Conservation (phyloP, 2,888 invertebrate genomes). For the Caenorhabditis sinica region DNA sequence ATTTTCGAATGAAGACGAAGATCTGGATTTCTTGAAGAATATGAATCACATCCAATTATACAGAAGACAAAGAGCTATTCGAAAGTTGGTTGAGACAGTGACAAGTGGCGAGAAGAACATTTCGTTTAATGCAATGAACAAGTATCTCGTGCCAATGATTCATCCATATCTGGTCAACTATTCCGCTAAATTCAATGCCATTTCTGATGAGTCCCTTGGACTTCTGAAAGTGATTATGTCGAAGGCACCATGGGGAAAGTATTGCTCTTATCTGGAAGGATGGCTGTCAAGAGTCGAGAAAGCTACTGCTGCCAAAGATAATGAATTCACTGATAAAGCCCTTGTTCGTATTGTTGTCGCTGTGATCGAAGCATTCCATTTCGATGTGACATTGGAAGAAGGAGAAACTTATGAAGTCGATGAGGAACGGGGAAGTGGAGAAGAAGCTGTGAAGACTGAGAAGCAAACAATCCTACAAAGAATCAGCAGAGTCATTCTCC, state of each 20-base stretch:
- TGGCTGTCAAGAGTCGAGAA: conserved; percentile 90
- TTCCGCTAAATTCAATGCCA: conserved; percentile 87
- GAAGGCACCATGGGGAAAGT: conserved; percentile 73
- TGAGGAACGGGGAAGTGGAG: conserved; percentile 45
- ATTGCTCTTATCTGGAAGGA: conserved; percentile 90
- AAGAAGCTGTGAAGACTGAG: conserved; percentile 35
- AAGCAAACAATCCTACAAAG: conserved; percentile 62
- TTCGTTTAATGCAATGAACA: conserved; percentile 85
- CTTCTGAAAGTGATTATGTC: conserved; percentile 68
- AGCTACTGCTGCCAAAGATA: conserved; percentile 71
- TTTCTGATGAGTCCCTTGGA: conserved; percentile 68
- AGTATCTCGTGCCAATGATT: conserved; percentile 92
- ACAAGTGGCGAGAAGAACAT: conserved; percentile 81
- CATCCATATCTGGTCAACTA: conserved; percentile 90
- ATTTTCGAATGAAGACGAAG: conserved; percentile 74
- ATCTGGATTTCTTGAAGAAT: conserved; percentile 94
- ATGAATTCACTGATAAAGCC: conserved; percentile 89
- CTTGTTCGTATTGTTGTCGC: conserved; percentile 85
- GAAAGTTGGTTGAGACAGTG: conserved; percentile 86
- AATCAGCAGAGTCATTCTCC: conserved; percentile 62
- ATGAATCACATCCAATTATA: conserved; percentile 86
- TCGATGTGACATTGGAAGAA: conserved; percentile 86
- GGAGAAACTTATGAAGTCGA: conserved; percentile 48
- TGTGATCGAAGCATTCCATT: conserved; percentile 94
- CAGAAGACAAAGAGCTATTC: conserved; percentile 90